Percentiles rank a stretch among this genome's conserved stretches.
Evolutionary conservation across 2,113 vertebrate species (phyloP).

Genomic region (Callionymus lyra): DNA sequence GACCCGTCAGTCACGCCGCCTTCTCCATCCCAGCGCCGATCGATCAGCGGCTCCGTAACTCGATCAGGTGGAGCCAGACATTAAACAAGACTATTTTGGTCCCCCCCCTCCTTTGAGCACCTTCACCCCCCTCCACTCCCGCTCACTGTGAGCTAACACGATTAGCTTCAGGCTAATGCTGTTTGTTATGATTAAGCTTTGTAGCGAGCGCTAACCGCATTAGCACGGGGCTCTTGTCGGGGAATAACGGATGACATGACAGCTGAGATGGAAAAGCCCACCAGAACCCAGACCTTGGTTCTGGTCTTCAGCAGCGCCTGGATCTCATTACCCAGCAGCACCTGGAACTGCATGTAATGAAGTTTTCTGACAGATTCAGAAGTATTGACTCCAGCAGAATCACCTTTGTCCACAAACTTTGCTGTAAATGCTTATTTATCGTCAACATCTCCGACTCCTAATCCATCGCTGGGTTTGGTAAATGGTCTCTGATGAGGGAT

Average conservation of each 20-base stretch:
- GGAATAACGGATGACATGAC: conserved; percentile 63
- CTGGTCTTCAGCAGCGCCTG: conserved; percentile 41
- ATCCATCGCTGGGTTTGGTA: no score
- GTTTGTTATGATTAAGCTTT: conserved; percentile 65
- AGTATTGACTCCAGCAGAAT: no score
- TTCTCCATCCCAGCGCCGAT: conserved; percentile 52
- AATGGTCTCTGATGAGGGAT: no score
- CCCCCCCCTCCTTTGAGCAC: conserved; percentile 5
- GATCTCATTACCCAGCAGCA: conserved; percentile 8
- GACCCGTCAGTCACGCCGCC: conserved; percentile 55
- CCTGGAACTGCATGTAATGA: no score
- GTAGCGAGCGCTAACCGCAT: conserved; percentile 57
- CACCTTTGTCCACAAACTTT: no score
- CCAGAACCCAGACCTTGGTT: conserved; percentile 55
- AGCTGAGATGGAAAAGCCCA: conserved; percentile 42
- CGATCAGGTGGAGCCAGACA: conserved; percentile 63
- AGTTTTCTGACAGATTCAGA: no score
- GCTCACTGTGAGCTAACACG: conserved; percentile 52
- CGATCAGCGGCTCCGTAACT: conserved; percentile 64
- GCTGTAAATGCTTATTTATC: no score
- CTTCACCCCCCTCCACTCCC: conserved; percentile 1
- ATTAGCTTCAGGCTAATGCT: conserved; percentile 61
- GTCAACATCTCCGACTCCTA: no score
- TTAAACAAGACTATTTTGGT: conserved; percentile 62
- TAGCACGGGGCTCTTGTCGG: conserved; percentile 47